phyloP scores from a whole-genome alignment of 2,113 vertebrate species.

The Charadrius vociferus region DNA sequence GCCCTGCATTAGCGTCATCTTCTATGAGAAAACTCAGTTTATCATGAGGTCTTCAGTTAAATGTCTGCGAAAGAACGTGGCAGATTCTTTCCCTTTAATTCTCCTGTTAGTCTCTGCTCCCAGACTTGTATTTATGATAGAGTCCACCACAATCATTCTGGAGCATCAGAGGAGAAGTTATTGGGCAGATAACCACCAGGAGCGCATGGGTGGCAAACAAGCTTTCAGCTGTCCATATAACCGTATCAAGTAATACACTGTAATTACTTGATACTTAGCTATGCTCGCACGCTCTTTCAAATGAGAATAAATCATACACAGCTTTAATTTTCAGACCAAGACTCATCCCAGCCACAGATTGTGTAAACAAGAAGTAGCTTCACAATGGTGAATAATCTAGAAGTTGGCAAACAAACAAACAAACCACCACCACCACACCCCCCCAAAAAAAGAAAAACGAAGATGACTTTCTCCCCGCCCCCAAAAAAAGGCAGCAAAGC shows the following conservation, averaged over 20 bases:
- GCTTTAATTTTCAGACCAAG: not conserved
- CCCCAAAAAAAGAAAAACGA: too few relatives aligned
- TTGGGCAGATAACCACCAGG: not conserved
- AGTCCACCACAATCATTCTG: not conserved
- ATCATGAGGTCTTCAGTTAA: not conserved
- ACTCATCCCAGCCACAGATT: not conserved
- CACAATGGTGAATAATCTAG: not conserved
- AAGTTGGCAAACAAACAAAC: not conserved
- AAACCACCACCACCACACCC: too few relatives aligned
- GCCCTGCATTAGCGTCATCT: not conserved
- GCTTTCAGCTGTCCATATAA: not conserved
- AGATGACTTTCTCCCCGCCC: not conserved
- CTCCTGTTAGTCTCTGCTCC: not conserved
- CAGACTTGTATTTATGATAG: not conserved
- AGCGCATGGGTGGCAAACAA: not conserved
- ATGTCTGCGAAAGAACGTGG: not conserved
- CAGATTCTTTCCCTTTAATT: not conserved
- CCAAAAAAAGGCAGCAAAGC: not conserved
- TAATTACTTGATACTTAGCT: not conserved
- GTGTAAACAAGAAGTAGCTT: not conserved
- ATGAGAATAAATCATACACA: not conserved
- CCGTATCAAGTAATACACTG: not conserved
- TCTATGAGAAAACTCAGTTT: not conserved
- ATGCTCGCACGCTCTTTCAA: fast-evolving
- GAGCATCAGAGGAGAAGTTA: not conserved